phyloP scores from a whole-genome alignment of 2,888 invertebrate genomes.

The Baronia brevicornis region DNA sequence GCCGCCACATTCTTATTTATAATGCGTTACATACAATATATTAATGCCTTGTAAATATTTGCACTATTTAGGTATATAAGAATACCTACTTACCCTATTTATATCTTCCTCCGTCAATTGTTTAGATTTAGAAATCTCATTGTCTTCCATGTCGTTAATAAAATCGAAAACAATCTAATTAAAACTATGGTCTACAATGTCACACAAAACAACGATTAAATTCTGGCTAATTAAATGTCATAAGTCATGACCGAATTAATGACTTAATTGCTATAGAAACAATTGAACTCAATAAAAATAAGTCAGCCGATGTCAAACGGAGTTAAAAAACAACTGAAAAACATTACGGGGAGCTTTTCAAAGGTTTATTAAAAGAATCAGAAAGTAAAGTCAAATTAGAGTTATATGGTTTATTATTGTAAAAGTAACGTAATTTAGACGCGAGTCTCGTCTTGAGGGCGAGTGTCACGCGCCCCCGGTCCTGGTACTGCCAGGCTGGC shows the following conservation, averaged over 20 bases:
- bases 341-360: slow-evolving; percentile 59
- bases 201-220: slow-evolving; percentile 16
- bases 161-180: slow-evolving; percentile 18
- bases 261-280: slow-evolving; percentile 28
- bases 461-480: slow-evolving; percentile 41
- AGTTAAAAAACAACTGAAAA: slow-evolving; percentile 71
- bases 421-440: slow-evolving; percentile 65
- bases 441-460: slow-evolving; percentile 32
- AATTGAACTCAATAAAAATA: slow-evolving; percentile 39
- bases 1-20: too few species aligned
- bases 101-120: slow-evolving; percentile 64
- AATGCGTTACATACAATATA: too few species aligned
- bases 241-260: slow-evolving; percentile 25
- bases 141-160: slow-evolving; percentile 36
- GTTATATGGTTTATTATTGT: slow-evolving; percentile 72
- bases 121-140: slow-evolving; percentile 40
- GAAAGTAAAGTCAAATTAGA: slow-evolving; percentile 70
- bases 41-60: too few species aligned
- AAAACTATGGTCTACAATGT: slow-evolving; percentile 11
- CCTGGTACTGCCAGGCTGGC: slow-evolving; percentile 37
- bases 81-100: slow-evolving; percentile 48
- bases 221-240: slow-evolving; percentile 19
- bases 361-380: slow-evolving; percentile 69
- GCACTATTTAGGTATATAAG: too few species aligned
- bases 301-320: slow-evolving; percentile 57